Evolutionary conservation across 1,140 invertebrate species (phyloP).

Genomic region (Leptopilina boulardi): DNA sequence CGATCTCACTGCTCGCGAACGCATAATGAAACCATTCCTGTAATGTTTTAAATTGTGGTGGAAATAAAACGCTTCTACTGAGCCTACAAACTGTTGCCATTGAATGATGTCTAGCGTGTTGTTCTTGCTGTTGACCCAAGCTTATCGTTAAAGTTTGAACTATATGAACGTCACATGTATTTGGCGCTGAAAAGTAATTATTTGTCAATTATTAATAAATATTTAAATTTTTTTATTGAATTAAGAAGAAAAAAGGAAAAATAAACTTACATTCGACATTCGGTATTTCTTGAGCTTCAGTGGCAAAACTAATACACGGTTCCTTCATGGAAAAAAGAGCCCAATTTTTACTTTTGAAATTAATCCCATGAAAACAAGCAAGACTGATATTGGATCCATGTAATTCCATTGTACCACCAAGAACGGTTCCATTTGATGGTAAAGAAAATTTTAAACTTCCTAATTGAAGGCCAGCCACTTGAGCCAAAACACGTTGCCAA

Average conservation of each 20-base stretch:
- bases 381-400: conserved; percentile 94
- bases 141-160: conserved; percentile 93
- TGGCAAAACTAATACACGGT: conserved; percentile 95
- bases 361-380: conserved; percentile 98
- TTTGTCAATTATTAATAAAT: conserved; percentile 37
- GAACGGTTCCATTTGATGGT: conserved; percentile 83
- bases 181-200: conserved; percentile 59
- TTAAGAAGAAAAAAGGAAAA: conserved; percentile 37
- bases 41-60: conserved; percentile 94
- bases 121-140: conserved; percentile 83
- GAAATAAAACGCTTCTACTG: conserved; percentile 92
- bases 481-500: conserved; percentile 89
- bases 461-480: conserved; percentile 85
- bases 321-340: conserved; percentile 96
- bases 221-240: conserved; percentile 30
- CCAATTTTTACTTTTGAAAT: conserved; percentile 98
- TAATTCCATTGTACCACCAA: conserved; percentile 95
- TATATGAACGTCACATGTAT: conserved; percentile 81
- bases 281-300: conserved; percentile 92
- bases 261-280: conserved; percentile 79
- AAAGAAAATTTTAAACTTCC: conserved; percentile 80
- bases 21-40: conserved; percentile 98
- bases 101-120: conserved; percentile 85
- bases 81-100: conserved; percentile 96
- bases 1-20: conserved; percentile 94